Percentiles rank a stretch among this genome's conserved stretches.
Evolutionary conservation across 2,888 invertebrate genomes (phyloP).

Genomic region (Drymonia ruficornis): DNA sequence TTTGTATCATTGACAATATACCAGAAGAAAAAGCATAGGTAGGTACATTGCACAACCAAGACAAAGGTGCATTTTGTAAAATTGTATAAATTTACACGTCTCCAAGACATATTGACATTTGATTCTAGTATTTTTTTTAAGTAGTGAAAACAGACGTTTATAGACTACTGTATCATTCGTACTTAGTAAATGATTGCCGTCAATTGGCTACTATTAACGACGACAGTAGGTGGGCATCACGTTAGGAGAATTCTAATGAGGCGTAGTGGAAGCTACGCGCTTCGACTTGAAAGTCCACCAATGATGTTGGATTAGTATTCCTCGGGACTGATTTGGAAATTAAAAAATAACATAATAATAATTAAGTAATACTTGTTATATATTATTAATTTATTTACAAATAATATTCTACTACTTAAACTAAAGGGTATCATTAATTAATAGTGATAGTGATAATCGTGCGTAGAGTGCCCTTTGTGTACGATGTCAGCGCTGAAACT

Average conservation of each 20-base stretch:
- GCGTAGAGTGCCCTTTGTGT: slow-evolving; percentile 65
- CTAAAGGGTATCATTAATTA: slow-evolving; percentile 24
- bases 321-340: too few species aligned
- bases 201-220: neutral
- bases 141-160: too few species aligned
- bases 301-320: too few species aligned
- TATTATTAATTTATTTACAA: slow-evolving; percentile 27
- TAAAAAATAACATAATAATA: too few species aligned
- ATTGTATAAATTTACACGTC: too few species aligned
- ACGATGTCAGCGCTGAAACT: slow-evolving; percentile 83
- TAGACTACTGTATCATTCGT: too few species aligned
- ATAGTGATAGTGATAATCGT: slow-evolving; percentile 45
- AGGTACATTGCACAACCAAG: too few species aligned
- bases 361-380: neutral
- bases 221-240: neutral
- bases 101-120: too few species aligned
- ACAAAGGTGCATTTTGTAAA: too few species aligned
- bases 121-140: too few species aligned
- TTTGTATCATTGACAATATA: too few species aligned
- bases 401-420: slow-evolving; percentile 6
- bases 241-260: neutral
- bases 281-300: neutral
- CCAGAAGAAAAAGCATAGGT: too few species aligned
- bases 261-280: neutral
- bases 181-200: neutral